These are phyloP conservation scores for Pycnomerus fuliginosus DNA, from an alignment of 2,888 invertebrate species.

Conservation along the genomic window DNA sequence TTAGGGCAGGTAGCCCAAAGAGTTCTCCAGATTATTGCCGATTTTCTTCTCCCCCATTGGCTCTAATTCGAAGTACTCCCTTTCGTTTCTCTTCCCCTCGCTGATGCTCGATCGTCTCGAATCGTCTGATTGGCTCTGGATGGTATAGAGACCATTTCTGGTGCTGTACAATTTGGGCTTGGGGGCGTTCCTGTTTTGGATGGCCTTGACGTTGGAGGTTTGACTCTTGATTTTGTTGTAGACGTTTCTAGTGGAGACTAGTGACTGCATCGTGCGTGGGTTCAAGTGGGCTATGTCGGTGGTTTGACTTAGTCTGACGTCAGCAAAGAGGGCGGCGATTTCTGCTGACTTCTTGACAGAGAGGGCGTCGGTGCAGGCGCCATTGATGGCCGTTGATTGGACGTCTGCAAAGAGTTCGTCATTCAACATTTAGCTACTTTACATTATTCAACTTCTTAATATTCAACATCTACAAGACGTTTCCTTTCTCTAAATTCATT, in stretches of 20 bases:
- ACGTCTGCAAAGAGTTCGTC: constrained; percentile 24
- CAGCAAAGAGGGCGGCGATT: constrained; percentile 83
- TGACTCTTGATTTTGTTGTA: constrained; percentile 34
- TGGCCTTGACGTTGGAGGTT: constrained; percentile 42
- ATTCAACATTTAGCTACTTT: no score
- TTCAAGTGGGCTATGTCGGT: constrained; percentile 62
- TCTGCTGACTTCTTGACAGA: constrained; percentile 88
- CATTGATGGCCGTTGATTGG: constrained; percentile 36
- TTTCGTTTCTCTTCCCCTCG: constrained; percentile 18
- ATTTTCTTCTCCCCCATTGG: constrained; percentile 20
- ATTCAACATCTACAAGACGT: no score
- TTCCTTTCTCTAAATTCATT: no score
- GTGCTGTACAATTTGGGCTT: constrained; percentile 47
- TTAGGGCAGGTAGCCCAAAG: constrained; percentile 64
- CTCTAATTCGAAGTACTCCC: constrained; percentile 33
- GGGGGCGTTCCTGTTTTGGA: constrained; percentile 32
- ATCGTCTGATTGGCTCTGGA: constrained; percentile 53
- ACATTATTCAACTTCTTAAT: no score
- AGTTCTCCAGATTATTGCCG: constrained; percentile 61
- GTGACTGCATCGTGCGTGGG: constrained; percentile 33
- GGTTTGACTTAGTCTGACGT: constrained; percentile 69
- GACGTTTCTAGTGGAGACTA: constrained; percentile 32
- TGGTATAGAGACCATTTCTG: constrained; percentile 52
- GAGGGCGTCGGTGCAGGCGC: constrained; percentile 61
- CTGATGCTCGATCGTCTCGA: constrained; percentile 44